A percentile compares a stretch with the other conserved stretches of the same genome.
These are phyloP conservation scores for Enteromius trimaculatus DNA, from an alignment of 2,797 vertebrate species.

Conservation along the genomic window DNA sequence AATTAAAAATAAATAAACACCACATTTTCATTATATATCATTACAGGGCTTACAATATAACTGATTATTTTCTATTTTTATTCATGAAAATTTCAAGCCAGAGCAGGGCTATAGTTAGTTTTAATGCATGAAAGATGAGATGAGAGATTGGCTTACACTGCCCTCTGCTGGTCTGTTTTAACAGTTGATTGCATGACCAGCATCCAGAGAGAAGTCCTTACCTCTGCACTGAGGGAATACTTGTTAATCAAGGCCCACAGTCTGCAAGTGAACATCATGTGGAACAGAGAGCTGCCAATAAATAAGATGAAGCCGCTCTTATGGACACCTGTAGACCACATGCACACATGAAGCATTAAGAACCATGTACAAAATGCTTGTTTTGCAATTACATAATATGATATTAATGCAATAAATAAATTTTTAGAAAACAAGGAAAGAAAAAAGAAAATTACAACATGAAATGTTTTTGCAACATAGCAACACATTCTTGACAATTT, in stretches of 20 bases:
- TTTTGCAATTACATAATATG: neutral
- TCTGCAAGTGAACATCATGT: constrained; percentile 89
- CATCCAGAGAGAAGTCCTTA: constrained; percentile 64
- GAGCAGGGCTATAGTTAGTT: neutral
- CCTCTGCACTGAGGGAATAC: constrained; percentile 83
- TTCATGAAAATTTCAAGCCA: neutral
- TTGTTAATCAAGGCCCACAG: constrained; percentile 87
- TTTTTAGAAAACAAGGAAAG: too few species aligned
- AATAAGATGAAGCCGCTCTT: constrained; percentile 88
- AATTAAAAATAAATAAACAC: too few species aligned
- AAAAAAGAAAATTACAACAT: neutral
- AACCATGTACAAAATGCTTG: neutral
- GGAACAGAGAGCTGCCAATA: constrained; percentile 81
- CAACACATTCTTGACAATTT: neutral
- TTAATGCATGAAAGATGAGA: neutral
- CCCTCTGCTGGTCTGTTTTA: constrained; percentile 41
- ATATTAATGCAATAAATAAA: neutral
- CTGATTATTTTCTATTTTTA: neutral
- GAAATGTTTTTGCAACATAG: neutral
- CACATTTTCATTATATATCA: neutral
- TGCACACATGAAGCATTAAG: constrained; percentile 56
- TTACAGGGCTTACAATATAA: neutral
- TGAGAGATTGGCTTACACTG: neutral
- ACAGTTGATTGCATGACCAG: neutral
- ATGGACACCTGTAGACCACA: constrained; percentile 80